A percentile compares a stretch with the other conserved stretches of the same genome.
phyloP scores from a whole-genome alignment of 2,113 vertebrate genomes.

The Lucifuga dentata region DNA sequence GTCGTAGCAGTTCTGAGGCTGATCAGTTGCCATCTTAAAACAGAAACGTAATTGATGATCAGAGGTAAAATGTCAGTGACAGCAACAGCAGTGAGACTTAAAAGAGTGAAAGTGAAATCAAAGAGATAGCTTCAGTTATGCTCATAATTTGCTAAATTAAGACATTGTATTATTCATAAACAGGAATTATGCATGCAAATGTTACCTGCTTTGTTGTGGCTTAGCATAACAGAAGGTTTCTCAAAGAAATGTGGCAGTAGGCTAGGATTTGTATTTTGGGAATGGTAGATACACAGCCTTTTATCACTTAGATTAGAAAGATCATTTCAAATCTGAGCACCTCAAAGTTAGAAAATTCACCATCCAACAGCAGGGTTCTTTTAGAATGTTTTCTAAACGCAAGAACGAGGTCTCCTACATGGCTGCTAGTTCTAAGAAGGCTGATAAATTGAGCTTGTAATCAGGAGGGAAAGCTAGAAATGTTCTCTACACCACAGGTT shows the following conservation, averaged over 20 bases:
- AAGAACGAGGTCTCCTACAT: slow-evolving; percentile 16
- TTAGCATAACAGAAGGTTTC: slow-evolving; percentile 8
- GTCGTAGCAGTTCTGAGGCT: slow-evolving; percentile 38
- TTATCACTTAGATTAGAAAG: slow-evolving; percentile 34
- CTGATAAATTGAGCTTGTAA: slow-evolving; percentile 55
- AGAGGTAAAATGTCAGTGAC: slow-evolving; percentile 36
- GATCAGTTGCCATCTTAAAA: slow-evolving; percentile 31
- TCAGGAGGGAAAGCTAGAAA: slow-evolving; percentile 33
- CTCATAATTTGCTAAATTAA: slow-evolving; percentile 2
- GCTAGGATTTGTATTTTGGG: slow-evolving; percentile 2
- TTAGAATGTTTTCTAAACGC: slow-evolving; percentile 52
- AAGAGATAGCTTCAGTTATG: slow-evolving; percentile 12
- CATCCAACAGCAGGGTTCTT: slow-evolving; percentile 18
- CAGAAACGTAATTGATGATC: slow-evolving; percentile 33
- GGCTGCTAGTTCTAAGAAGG: slow-evolving; percentile 16
- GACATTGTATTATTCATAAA: not conserved
- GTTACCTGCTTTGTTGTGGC: slow-evolving; percentile 5
- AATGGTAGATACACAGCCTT: slow-evolving; percentile 10
- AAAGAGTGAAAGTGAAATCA: slow-evolving; percentile 39
- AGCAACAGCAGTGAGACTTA: slow-evolving; percentile 7
- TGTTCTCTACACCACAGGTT: slow-evolving; percentile 15
- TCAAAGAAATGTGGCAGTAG: slow-evolving; percentile 8
- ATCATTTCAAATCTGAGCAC: slow-evolving; percentile 25
- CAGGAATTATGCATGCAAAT: not conserved
- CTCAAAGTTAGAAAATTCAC: slow-evolving; percentile 31